Evolutionary conservation across 2,113 vertebrate genomes (phyloP), one percentile per base, ranked within the genome.

Genomic region (Panthera uncia): DNA sequence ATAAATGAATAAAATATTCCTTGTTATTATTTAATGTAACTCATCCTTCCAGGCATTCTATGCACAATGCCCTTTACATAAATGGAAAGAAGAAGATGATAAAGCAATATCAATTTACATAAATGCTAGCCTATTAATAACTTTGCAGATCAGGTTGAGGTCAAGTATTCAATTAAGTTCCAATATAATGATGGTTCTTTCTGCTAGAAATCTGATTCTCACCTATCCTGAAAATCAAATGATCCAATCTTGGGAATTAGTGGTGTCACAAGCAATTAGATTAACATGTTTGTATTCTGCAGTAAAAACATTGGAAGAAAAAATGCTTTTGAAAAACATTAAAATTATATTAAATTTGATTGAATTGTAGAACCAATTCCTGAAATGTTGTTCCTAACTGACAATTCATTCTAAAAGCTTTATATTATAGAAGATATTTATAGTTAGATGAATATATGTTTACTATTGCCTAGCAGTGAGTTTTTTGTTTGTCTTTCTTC

Each of bases 91-190:
- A 83, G 1, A 55, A 87, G 48, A 25, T 52, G 41, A 18, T 14
- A 93, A 91, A 97, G 9, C 41, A 52, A 48, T 85, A 73, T 36
- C 45, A 95, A 79, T 89, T 97, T 93, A 48, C 21, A 27, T 45
- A 92, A 48, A 50, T 85, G n/a, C 19, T 88, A 31, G 36, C 1
- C 36, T 50, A 78, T 91, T 85, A 83, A 61, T 80, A 83, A 73
- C 27, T 78, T 91, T 81, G 13, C 33, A 10, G 15, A 87, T 25
- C 19, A 71, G 16, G 19, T 63, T 73, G 52, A 93, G 65, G 57
- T 96, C 36, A 90, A 83, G 8, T n/a, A 82, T 87, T 97, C 48
- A 91, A 52, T 92, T 93, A 95, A 86, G 19, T 52, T 87, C 7
- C 18, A 82, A 63, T 55, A 19, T 76, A 94, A 48, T 63, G 19